Conservation (phyloP, 2,888 invertebrate genomes). For the Camponotus fellah region DNA sequence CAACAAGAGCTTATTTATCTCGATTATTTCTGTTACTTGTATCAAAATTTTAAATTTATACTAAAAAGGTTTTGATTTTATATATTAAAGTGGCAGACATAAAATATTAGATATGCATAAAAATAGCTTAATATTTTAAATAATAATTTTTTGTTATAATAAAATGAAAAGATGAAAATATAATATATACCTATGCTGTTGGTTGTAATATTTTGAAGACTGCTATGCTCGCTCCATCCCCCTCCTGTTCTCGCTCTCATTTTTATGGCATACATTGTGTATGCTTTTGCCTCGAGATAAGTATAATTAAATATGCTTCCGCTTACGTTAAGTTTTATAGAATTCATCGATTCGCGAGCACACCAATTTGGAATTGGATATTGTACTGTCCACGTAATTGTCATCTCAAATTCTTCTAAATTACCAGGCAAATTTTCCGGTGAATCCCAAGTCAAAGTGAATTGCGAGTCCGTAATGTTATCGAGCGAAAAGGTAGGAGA, state of each 20-base stretch:
- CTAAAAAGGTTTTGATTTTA: not conserved
- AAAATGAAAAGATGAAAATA: not conserved
- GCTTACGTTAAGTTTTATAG: slow-evolving; percentile 58
- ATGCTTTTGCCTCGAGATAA: slow-evolving; percentile 68
- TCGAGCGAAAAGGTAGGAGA: slow-evolving; percentile 65
- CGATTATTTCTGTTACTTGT: not conserved
- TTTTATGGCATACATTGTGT: slow-evolving; percentile 73
- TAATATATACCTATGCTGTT: slow-evolving; percentile 27
- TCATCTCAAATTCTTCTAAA: slow-evolving; percentile 74
- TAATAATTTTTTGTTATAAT: not conserved
- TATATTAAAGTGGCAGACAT: not conserved
- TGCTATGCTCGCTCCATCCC: slow-evolving; percentile 77
- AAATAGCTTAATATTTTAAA: not conserved
- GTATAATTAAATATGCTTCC: slow-evolving; percentile 47
- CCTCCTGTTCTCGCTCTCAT: slow-evolving; percentile 79
- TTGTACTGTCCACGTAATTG: slow-evolving; percentile 70
- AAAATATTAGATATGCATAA: not conserved
- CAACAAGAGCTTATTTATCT: not conserved
- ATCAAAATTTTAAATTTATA: not conserved
- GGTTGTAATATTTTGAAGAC: slow-evolving; percentile 66
- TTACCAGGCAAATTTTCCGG: slow-evolving; percentile 78
- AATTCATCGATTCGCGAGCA: not conserved
- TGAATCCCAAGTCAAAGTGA: slow-evolving; percentile 74
- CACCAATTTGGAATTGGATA: slow-evolving; percentile 77
- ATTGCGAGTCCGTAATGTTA: slow-evolving; percentile 69